Conservation (phyloP, 2,888 invertebrate species). For the Thecocarcelia acutangulata region DNA sequence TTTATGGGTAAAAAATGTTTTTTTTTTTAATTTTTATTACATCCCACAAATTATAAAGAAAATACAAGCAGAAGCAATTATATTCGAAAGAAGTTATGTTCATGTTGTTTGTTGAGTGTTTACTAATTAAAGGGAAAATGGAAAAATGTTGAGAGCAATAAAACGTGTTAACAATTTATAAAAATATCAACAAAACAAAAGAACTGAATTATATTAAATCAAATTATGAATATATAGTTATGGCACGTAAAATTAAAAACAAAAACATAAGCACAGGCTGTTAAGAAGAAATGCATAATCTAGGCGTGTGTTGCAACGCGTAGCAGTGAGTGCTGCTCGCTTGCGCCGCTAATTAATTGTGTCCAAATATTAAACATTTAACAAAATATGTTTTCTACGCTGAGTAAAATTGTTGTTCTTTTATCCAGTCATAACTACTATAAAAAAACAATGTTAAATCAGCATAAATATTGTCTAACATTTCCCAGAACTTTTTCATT, state of each 20-base stretch:
- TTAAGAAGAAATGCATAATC: not conserved
- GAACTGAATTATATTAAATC: conserved; percentile 2
- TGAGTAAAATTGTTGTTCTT: no score
- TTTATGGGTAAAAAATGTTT: conserved; percentile 36
- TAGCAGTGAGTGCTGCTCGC: conserved; percentile 12
- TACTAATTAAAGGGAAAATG: conserved; percentile 11
- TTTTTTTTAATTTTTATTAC: conserved; percentile 46
- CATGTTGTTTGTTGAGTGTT: not conserved
- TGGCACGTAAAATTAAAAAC: conserved; percentile 48
- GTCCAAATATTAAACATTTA: conserved; percentile 25
- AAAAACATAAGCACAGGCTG: not conserved
- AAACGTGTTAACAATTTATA: conserved; percentile 59
- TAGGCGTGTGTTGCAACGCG: conserved; percentile 13
- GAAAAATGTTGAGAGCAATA: conserved; percentile 31
- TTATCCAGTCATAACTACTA: no score
- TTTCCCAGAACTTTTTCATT: no score
- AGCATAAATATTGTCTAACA: no score
- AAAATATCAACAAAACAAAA: not conserved
- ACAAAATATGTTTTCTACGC: not conserved
- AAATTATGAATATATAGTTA: conserved; percentile 50
- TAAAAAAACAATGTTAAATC: no score
- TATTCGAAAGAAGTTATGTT: conserved; percentile 47
- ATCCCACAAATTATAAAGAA: conserved; percentile 50
- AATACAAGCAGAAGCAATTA: conserved; percentile 37
- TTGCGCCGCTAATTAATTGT: conserved; percentile 49